These are phyloP conservation scores for Drymonia ruficornis DNA, from an alignment of 2,888 invertebrate species.

Conservation along the genomic window DNA sequence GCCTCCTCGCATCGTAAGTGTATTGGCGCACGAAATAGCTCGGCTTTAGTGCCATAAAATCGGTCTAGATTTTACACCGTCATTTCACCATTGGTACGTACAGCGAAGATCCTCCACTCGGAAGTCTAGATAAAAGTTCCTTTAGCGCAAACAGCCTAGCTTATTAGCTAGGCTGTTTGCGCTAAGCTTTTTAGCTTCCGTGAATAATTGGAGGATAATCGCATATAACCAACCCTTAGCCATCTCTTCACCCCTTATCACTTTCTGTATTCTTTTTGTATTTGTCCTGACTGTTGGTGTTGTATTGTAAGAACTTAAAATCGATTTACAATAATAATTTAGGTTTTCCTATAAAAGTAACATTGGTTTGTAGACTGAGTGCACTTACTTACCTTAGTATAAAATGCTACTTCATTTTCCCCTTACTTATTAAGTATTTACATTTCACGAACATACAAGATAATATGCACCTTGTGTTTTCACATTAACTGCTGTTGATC, in stretches of 20 bases:
- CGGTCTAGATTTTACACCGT: slow-evolving; percentile 28
- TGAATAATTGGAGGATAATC: slow-evolving; percentile 44
- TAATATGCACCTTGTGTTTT: too few species aligned
- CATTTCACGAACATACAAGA: too few species aligned
- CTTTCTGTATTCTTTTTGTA: slow-evolving; percentile 34
- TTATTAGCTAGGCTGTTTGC: too few species aligned
- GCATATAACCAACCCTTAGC: slow-evolving; percentile 30
- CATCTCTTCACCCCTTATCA: slow-evolving; percentile 32
- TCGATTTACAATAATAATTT: background rate
- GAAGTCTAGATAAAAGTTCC: slow-evolving; percentile 9
- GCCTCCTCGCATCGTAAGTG: slow-evolving; percentile 81
- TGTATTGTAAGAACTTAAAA: slow-evolving; percentile 35
- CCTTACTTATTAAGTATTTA: too few species aligned
- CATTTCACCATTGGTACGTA: slow-evolving; percentile 31
- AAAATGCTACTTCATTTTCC: too few species aligned
- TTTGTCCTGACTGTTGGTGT: slow-evolving; percentile 41
- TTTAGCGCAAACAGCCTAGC: background rate
- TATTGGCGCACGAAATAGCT: slow-evolving; percentile 66
- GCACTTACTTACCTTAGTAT: too few species aligned
- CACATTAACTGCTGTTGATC: too few species aligned
- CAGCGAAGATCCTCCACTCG: slow-evolving; percentile 47
- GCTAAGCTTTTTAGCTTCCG: too few species aligned
- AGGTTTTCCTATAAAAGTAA: too few species aligned
- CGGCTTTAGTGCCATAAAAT: slow-evolving; percentile 40
- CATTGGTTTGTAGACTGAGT: too few species aligned